Evolutionary conservation across 2,113 vertebrate species (phyloP).

Genomic region (Herpetotheres cachinnans): DNA sequence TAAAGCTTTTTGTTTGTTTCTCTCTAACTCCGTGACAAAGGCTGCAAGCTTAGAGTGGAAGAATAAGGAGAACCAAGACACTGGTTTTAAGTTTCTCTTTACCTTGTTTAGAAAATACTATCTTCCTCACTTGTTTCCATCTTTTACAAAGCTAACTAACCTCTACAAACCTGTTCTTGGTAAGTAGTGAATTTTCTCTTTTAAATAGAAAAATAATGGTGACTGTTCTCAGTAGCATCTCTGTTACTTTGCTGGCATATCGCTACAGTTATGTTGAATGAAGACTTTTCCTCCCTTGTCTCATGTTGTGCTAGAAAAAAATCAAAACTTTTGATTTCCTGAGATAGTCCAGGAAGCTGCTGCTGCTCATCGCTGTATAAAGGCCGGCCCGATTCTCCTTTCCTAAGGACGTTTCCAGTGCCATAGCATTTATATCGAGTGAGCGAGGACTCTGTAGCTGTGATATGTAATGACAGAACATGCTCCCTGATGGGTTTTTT

Average conservation of each 20-base stretch:
- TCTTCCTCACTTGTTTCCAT: conserved; percentile 94
- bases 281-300: neutral
- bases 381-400: neutral
- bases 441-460: neutral
- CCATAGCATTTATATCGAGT: neutral
- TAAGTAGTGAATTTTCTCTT: conserved; percentile 70
- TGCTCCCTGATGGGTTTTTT: neutral
- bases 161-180: conserved; percentile 97
- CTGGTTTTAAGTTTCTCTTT: conserved; percentile 98
- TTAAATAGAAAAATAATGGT: neutral
- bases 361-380: neutral
- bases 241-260: neutral
- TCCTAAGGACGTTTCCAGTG: neutral
- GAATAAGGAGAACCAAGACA: conserved; percentile 93
- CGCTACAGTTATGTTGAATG: neutral
- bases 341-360: neutral
- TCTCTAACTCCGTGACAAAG: conserved; percentile 59
- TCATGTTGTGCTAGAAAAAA: neutral
- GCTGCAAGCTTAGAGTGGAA: conserved; percentile 96
- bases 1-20: conserved; percentile 1
- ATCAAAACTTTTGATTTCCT: neutral
- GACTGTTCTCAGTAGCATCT: neutral
- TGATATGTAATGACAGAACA: neutral
- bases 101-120: conserved; percentile 97
- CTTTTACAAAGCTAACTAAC: conserved; percentile 94